These are phyloP conservation scores for Bacillus rossius DNA, from an alignment of 1,140 invertebrate species.

Conservation along the genomic window DNA sequence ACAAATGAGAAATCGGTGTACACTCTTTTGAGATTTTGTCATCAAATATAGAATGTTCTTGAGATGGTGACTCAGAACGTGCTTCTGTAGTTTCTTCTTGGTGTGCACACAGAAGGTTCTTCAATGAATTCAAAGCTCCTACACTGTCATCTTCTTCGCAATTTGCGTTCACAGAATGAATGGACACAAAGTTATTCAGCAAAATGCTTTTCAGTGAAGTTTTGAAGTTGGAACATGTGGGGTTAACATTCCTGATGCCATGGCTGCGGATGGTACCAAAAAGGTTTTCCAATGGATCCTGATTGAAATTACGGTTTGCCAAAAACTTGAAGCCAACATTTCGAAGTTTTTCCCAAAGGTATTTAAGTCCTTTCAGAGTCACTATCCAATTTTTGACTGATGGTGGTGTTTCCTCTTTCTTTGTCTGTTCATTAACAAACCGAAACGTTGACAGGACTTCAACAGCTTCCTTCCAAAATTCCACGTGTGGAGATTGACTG, in stretches of 20 bases:
- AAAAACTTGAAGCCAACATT: background rate
- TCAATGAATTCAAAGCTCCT: no score
- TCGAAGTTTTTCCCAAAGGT: background rate
- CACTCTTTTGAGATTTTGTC: no score
- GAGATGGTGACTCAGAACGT: no score
- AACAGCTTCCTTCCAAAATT: constrained; percentile 26
- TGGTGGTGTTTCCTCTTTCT: constrained; percentile 21
- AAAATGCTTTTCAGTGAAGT: constrained; percentile 14
- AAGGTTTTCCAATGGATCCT: constrained; percentile 19
- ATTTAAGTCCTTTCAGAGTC: constrained; percentile 28
- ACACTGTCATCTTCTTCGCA: constrained; percentile 10
- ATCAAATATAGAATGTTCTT: no score
- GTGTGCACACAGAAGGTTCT: no score
- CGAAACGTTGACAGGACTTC: constrained; percentile 24
- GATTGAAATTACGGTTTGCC: constrained; percentile 2
- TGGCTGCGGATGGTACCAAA: constrained; percentile 12
- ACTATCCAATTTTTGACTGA: constrained; percentile 31
- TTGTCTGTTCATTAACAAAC: constrained; percentile 21
- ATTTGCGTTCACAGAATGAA: constrained; percentile 1
- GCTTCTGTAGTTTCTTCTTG: no score
- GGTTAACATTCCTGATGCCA: constrained; percentile 6
- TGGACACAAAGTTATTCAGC: constrained; percentile 11
- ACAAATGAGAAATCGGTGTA: no score
- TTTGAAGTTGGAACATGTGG: constrained; percentile 14
- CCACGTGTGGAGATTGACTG: constrained; percentile 24